Evolutionary conservation across 2,888 invertebrate species (phyloP).

Genomic region (Strigamia maritima): DNA sequence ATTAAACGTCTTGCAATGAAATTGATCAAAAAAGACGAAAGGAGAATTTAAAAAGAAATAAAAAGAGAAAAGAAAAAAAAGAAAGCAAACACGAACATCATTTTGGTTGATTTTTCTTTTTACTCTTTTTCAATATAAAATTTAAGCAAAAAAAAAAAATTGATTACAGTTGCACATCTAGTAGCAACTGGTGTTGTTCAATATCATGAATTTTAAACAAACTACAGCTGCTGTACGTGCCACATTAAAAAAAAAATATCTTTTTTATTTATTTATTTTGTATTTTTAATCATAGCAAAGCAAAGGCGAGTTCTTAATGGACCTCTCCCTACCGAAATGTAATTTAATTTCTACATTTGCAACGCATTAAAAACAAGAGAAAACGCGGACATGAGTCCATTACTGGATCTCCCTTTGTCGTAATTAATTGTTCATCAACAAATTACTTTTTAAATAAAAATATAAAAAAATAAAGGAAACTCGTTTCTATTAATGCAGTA

Average conservation of each 20-base stretch:
- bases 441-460: background rate
- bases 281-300: background rate
- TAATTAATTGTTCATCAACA: conserved; percentile 25
- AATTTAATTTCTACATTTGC: conserved; percentile 11
- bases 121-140: background rate
- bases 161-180: background rate
- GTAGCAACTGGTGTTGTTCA: too few relatives aligned
- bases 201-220: too few relatives aligned
- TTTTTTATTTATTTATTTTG: background rate
- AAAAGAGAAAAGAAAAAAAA: too few relatives aligned
- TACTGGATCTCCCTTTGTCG: conserved; percentile 12
- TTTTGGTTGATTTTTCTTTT: background rate
- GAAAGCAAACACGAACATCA: conserved; percentile 8
- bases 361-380: conserved; percentile 4
- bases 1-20: conserved; percentile 20
- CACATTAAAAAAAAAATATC: background rate
- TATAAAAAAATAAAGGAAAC: background rate
- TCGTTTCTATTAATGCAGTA: background rate
- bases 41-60: too few relatives aligned
- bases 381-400: background rate
- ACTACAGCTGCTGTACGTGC: too few relatives aligned
- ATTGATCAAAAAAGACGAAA: background rate
- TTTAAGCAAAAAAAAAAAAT: background rate
- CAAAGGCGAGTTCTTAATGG: background rate
- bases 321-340: background rate